phyloP scores from a whole-genome alignment of 2,888 invertebrate genomes.

The Megamerina dolium region DNA sequence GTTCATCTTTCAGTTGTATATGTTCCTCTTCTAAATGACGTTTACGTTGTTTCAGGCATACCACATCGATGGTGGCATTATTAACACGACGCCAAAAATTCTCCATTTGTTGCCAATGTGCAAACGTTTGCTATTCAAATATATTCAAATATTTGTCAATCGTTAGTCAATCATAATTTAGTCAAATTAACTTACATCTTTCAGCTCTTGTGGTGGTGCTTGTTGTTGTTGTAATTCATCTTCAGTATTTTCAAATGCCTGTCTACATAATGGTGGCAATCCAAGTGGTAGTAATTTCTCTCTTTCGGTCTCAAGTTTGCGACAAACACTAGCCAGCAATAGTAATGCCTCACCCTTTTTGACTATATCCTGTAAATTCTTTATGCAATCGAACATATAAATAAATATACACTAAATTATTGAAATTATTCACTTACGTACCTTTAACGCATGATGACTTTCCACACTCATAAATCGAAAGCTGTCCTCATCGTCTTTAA shows the following conservation, averaged over 20 bases:
- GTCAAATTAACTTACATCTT: constrained; percentile 20
- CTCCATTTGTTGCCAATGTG: constrained; percentile 58
- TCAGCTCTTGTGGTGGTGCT: constrained; percentile 17
- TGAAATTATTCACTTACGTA: constrained; percentile 15
- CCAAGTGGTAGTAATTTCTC: constrained; percentile 52
- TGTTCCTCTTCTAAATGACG: constrained; percentile 55
- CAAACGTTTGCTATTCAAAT: constrained; percentile 49
- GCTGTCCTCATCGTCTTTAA: constrained; percentile 52
- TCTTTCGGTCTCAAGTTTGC: constrained; percentile 60
- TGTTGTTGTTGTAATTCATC: constrained; percentile 41
- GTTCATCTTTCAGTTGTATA: constrained; percentile 55
- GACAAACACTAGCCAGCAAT: constrained; percentile 59
- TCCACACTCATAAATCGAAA: constrained; percentile 58
- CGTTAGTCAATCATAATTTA: neutral
- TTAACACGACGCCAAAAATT: constrained; percentile 64
- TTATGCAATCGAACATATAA: neutral
- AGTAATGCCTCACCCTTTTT: constrained; percentile 57
- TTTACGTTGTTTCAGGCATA: constrained; percentile 49
- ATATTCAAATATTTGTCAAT: neutral
- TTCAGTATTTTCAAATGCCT: constrained; percentile 31
- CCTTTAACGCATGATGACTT: constrained; percentile 52
- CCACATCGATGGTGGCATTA: constrained; percentile 53
- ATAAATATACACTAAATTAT: neutral
- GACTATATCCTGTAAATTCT: constrained; percentile 50
- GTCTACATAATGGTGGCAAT: constrained; percentile 28